Percentiles rank a stretch among this genome's conserved stretches.
phyloP scores from a whole-genome alignment of 53 echinoderm and acorn worm species.

The Hippasteria phrygiana region DNA sequence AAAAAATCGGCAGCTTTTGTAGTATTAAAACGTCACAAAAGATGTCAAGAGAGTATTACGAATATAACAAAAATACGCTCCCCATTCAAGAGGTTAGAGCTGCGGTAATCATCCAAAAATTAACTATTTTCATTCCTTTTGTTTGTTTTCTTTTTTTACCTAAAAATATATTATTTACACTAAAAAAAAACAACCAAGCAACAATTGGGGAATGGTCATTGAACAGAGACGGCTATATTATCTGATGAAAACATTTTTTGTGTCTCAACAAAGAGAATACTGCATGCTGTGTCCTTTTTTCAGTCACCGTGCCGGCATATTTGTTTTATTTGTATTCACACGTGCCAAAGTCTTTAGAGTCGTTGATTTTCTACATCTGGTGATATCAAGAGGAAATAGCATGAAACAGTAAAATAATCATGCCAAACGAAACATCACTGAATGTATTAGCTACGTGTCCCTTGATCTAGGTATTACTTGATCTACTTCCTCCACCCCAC shows the following conservation, averaged over 20 bases:
- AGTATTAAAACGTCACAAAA: constrained; percentile 58
- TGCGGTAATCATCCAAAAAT: constrained; percentile 58
- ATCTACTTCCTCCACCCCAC: not conserved
- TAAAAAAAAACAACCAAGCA: constrained; percentile 37
- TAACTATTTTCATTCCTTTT: constrained; percentile 51
- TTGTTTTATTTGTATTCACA: not conserved
- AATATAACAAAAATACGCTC: constrained; percentile 67
- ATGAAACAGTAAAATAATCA: too few species aligned
- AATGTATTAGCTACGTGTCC: not conserved
- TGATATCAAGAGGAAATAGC: too few species aligned
- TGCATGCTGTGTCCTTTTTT: constrained; percentile 20
- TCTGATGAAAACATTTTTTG: not conserved
- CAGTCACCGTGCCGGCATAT: not conserved
- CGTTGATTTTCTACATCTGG: not conserved
- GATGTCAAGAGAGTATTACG: constrained; percentile 20
- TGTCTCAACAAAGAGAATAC: not conserved
- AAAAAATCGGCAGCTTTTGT: constrained; percentile 56
- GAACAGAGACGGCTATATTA: constrained; percentile 15
- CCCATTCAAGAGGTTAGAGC: constrained; percentile 57
- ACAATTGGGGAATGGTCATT: constrained; percentile 54
- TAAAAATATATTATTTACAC: constrained; percentile 68
- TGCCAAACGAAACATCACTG: too few species aligned
- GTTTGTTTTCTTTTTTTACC: constrained; percentile 25
- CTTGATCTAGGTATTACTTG: not conserved
- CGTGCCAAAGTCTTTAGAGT: too few species aligned